Evolutionary conservation across 2,888 invertebrate species (phyloP), one percentile per base, ranked within the genome.

Genomic region (Gymnocheta viridis): DNA sequence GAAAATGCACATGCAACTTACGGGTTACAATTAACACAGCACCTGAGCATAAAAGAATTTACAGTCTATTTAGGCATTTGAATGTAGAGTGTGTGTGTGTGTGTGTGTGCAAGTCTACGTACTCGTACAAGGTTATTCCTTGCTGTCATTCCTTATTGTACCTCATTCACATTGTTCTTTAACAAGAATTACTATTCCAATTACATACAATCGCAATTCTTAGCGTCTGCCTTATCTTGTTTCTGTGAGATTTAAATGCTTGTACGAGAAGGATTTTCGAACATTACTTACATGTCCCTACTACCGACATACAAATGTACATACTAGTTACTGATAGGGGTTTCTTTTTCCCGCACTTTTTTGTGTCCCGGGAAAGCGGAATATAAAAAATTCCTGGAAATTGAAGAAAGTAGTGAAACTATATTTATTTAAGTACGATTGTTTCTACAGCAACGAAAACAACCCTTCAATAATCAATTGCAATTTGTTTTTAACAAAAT

Each of bases 151-250:
- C 14, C 29, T 60, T 29, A 14, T 51, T 38, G n/a, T n/a, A 27
- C 38, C 27, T 14, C 19, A 41, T 7, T 60, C n/a, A 24, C 5
- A 24, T 60, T 51, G 47, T 27, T 14, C 32, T 38, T 56, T 41
- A 64, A 77, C 72, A 67, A 47, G 80, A 72, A 66, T 47, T 80
- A 80, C 47, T 44, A 76, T 66, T 62, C 58, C 80, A 70, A 80
- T 80, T 76, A 83, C 70, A 70, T 47, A 38, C 27, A 47, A 27
- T 41, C n/a, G 58, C 32, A 62, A 47, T 66, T 54, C 69, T 79
- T 64, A 74, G 29, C 62, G 62, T 69, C 38, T 73, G 70, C 41
- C 29, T 64, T 70, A 58, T 64, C 44, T 66, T 54, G 60, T 44
- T 44, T 24, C 47, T 64, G 64, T 49, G 17, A 60, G 24, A 60